Evolutionary conservation across 2,797 vertebrate genomes (phyloP), one percentile per base, ranked within the genome.

Genomic region (Lithobates pipiens): DNA sequence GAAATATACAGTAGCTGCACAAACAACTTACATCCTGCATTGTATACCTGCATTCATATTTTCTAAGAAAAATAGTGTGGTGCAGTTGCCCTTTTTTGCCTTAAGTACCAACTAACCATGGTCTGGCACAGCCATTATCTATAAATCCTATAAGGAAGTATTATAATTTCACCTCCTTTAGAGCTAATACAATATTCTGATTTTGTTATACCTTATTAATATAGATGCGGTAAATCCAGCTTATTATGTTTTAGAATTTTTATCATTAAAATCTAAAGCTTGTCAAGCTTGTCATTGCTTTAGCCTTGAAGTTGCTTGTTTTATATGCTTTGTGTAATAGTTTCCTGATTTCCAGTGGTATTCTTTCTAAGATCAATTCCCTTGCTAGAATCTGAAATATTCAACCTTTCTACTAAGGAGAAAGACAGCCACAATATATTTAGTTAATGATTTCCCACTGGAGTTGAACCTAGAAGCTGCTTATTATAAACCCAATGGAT

Each of bases 391-490:
- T 67, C 72, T 83, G 81, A 83, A 76, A 83, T 83, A 83, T 83
- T 83, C 81, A 83, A 76, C 72, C 76, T 83, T 83, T 76, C 81
- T 75, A 83, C 57, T 83, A 76, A 76, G 73, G 81, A 76, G 63
- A 76, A 83, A 83, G 81, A 83, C 81, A 83, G 81, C 61, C 72
- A 83, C 81, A 83, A 83, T 83, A 63, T 83, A 83, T 83, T 83
- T 76, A 83, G 81, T 83, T 83, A 83, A 83, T 83, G 81, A 83
- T 83, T 83, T 83, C 81, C 81, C 81, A 83, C 76, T 83, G 81
- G 81, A 76, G 61, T 76, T 83, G 81, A 83, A 83, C 81, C 69
- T 72, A 83, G 81, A 76, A 76, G 50, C 81, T 83, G 81, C 72
- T 83, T 83, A 83, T 76, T 83, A 76, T 83, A 83, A 83, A 72